These are phyloP conservation scores for Polyodon spathula DNA, from an alignment of 2,113 vertebrate species.

Conservation along the genomic window DNA sequence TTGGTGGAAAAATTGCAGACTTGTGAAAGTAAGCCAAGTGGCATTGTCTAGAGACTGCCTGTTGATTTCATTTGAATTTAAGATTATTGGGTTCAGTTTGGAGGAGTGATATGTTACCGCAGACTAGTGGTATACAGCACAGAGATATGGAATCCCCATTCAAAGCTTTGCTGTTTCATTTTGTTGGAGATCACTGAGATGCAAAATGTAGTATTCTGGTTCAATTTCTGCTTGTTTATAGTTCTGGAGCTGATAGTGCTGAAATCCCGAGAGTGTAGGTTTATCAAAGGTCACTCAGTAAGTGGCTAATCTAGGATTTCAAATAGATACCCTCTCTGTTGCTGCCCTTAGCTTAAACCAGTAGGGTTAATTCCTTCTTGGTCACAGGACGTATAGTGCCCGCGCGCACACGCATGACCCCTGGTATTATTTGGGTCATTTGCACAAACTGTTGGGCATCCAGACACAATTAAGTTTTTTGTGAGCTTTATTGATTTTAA, in stretches of 20 bases:
- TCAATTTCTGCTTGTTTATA: background rate
- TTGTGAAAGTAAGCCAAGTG: slow-evolving; percentile 45
- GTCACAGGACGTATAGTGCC: no score
- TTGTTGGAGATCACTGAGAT: background rate
- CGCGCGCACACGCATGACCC: no score
- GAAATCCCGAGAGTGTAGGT: no score
- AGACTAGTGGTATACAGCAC: background rate
- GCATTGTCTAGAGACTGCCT: slow-evolving; percentile 50
- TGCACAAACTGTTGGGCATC: no score
- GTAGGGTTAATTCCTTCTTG: no score
- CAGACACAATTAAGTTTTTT: no score
- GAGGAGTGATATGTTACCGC: background rate
- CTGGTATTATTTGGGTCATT: no score
- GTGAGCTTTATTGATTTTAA: no score
- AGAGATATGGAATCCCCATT: background rate
- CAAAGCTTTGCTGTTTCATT: background rate
- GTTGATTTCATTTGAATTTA: slow-evolving; percentile 53
- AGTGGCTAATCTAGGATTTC: no score
- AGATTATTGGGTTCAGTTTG: slow-evolving; percentile 31
- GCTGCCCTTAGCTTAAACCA: no score
- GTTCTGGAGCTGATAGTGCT: background rate
- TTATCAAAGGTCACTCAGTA: no score
- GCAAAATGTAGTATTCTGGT: background rate
- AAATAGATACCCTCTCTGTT: no score
- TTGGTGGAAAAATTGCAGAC: slow-evolving; percentile 49